phyloP scores from a whole-genome alignment of 1,140 invertebrate genomes.

The Megalopta genalis region DNA sequence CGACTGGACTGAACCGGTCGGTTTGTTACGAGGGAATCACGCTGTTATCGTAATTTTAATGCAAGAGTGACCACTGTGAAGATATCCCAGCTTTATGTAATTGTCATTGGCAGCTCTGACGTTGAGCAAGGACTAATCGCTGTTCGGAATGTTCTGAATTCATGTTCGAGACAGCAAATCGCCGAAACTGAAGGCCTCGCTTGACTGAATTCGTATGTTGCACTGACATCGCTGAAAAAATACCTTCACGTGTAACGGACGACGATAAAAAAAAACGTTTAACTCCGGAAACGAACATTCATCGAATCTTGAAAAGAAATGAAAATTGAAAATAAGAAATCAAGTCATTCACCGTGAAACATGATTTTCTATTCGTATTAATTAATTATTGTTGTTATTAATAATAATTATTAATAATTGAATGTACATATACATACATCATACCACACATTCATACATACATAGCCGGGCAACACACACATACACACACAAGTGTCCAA shows the following conservation, averaged over 20 bases:
- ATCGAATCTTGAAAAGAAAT: conserved; percentile 60
- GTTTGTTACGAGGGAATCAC: conserved; percentile 23
- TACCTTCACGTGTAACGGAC: conserved; percentile 34
- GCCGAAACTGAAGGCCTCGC: conserved; percentile 52
- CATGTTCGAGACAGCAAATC: conserved; percentile 32
- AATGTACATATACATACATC: conserved; percentile 80
- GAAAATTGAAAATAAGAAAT: conserved; percentile 53
- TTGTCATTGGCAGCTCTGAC: conserved; percentile 52
- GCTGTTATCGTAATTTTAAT: conserved; percentile 59
- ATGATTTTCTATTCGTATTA: conserved; percentile 80
- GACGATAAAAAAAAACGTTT: conserved; percentile 17
- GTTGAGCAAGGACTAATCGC: conserved; percentile 37
- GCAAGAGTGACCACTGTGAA: conserved; percentile 44
- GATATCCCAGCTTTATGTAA: conserved; percentile 49
- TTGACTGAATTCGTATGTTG: conserved; percentile 50
- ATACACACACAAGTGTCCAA: conserved; percentile 69
- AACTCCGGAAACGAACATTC: conserved; percentile 59
- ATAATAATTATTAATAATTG: conserved; percentile 79
- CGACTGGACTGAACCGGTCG: conserved; percentile 28
- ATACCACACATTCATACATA: conserved; percentile 67
- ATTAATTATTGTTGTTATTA: conserved; percentile 80
- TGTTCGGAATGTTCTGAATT: conserved; percentile 28
- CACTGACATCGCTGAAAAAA: conserved; percentile 42
- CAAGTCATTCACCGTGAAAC: conserved; percentile 75
- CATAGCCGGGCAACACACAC: conserved; percentile 66